Percentiles rank a stretch among this genome's conserved stretches.
These are phyloP conservation scores for Luidia sarsii DNA, from an alignment of 53 echinoderm and acorn worm species.

Conservation along the genomic window DNA sequence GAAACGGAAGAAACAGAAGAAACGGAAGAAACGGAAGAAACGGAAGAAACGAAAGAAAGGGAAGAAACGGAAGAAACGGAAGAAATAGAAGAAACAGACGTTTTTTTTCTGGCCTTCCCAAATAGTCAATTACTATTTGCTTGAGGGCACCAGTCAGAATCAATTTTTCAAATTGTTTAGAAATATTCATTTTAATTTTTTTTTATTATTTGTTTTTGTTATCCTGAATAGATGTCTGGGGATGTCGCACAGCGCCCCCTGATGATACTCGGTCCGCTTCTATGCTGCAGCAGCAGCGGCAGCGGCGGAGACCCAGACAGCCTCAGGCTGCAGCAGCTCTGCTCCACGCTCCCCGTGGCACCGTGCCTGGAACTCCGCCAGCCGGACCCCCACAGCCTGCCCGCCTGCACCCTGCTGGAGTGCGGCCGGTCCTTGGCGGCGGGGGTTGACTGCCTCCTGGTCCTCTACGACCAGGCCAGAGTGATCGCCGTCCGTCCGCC, in stretches of 20 bases:
- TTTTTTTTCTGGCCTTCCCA: too few relatives aligned
- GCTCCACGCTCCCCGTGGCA: not conserved
- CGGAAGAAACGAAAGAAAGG: too few relatives aligned
- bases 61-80: too few relatives aligned
- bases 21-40: too few relatives aligned
- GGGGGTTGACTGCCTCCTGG: conserved; percentile 21
- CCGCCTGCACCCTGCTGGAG: conserved; percentile 18
- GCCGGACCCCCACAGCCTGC: conserved; percentile 24
- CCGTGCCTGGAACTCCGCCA: conserved; percentile 11
- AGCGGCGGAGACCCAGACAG: conserved; percentile 7
- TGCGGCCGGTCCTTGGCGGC: not conserved
- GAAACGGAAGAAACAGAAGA: too few relatives aligned
- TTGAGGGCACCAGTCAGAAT: too few relatives aligned
- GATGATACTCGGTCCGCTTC: conserved; percentile 9
- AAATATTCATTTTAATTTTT: not conserved
- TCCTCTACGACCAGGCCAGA: conserved; percentile 23
- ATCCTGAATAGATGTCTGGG: not conserved
- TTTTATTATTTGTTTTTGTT: not conserved
- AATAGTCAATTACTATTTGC: too few relatives aligned
- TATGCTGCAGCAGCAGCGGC: too few relatives aligned
- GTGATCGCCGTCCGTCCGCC: not conserved
- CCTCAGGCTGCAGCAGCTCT: not conserved
- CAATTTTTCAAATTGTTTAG: not conserved
- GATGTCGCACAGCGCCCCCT: conserved; percentile 1
- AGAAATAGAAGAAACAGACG: too few relatives aligned